These are phyloP conservation scores for Gastrophysa polygoni DNA, from an alignment of 2,888 invertebrate genomes.

Conservation along the genomic window DNA sequence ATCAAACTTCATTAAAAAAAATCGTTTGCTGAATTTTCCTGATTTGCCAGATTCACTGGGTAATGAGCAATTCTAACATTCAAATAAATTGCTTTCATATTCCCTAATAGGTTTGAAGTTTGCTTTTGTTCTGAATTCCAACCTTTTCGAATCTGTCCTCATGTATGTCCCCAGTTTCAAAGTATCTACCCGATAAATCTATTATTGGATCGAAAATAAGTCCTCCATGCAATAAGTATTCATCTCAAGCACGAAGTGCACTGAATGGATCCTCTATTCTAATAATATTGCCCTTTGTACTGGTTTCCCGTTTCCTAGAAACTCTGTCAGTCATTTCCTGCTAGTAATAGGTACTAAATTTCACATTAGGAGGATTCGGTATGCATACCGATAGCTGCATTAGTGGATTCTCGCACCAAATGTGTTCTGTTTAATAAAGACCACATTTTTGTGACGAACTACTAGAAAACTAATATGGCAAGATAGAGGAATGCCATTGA, in stretches of 20 bases:
- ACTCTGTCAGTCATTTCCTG: constrained; percentile 22
- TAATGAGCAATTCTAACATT: too few species aligned
- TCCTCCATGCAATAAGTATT: not conserved
- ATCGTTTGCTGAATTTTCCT: too few species aligned
- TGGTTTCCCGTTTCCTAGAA: constrained; percentile 11
- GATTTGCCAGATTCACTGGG: too few species aligned
- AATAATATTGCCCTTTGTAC: constrained; percentile 1
- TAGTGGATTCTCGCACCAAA: constrained; percentile 23
- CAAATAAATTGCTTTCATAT: too few species aligned
- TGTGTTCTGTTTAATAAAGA: constrained; percentile 23
- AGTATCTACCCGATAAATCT: constrained; percentile 1
- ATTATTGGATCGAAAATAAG: not conserved
- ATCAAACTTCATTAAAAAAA: too few species aligned
- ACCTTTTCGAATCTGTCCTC: not conserved
- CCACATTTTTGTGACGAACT: constrained; percentile 25
- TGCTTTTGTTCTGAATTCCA: too few species aligned
- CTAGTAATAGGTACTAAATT: constrained; percentile 21
- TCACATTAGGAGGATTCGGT: constrained; percentile 21
- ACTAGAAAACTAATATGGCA: constrained; percentile 17
- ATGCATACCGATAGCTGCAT: constrained; percentile 26
- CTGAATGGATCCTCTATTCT: not conserved
- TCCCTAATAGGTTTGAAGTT: too few species aligned
- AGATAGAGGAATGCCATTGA: not conserved
- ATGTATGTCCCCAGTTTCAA: too few species aligned
- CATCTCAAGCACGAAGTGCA: not conserved